Evolutionary conservation across 2,113 vertebrate species (phyloP).

Genomic region (Platycercus adscitus): DNA sequence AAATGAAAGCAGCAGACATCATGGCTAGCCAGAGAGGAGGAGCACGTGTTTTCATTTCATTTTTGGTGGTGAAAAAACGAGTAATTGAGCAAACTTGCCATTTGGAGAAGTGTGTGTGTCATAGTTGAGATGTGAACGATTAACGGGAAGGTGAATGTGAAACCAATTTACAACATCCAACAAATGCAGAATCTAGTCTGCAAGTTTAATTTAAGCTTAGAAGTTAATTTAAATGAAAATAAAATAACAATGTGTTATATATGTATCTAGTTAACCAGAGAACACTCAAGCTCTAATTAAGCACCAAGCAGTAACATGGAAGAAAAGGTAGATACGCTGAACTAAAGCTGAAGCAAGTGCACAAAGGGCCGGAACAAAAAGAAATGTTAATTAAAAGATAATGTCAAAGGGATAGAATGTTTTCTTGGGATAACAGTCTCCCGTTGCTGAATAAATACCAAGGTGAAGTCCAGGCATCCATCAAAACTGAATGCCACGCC

Average conservation of each 20-base stretch:
- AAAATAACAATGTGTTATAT: not conserved
- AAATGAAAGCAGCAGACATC: not conserved
- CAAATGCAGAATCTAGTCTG: not conserved
- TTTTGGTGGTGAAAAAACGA: not conserved
- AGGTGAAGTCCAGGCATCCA: constrained; percentile 45
- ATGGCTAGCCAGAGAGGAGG: not conserved
- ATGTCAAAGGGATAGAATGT: constrained; percentile 25
- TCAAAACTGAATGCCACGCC: constrained; percentile 29
- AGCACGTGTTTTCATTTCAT: not conserved
- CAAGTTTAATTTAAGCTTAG: not conserved
- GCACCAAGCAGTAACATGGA: not conserved
- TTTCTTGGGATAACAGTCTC: constrained; percentile 12
- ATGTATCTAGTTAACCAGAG: not conserved
- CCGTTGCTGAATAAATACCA: constrained; percentile 40
- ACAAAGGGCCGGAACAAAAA: constrained; percentile 12
- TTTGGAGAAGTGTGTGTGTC: not conserved
- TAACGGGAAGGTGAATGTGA: fast-evolving
- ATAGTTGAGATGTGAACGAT: not conserved
- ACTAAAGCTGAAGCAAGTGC: not conserved
- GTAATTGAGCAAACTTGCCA: not conserved
- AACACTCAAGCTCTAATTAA: not conserved
- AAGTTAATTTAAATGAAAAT: not conserved
- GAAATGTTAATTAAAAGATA: constrained; percentile 64
- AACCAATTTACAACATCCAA: not conserved
- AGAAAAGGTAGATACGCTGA: not conserved